Evolutionary conservation across 2,888 invertebrate genomes (phyloP), one percentile per base, ranked within the genome.

Genomic region (Drosophila infuscata): DNA sequence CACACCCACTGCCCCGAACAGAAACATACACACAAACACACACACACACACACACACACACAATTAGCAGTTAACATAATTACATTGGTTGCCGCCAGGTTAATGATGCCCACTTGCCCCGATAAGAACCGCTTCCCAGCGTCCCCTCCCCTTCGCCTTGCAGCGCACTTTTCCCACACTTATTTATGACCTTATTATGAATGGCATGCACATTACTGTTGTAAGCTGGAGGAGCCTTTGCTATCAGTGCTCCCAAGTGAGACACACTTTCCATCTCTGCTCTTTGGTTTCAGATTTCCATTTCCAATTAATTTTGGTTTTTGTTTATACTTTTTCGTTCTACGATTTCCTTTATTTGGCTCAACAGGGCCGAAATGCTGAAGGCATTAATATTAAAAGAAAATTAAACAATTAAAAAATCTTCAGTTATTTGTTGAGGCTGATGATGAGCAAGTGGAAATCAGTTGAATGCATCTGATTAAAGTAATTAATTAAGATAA

Each of bases 41-140:
- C 30, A 6, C 49, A 33, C 61, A 17, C 61, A 58, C 60, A 20
- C 46, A 48, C 53, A 59, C 74, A 43, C 64, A 70, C 68, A 70
- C 88, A 85, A 85, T 88, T 88, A 85, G 83, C 89, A 78, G 83
- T 76, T 81, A 71, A 69, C 70, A 71, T 79, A 85, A 85, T 85
- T 85, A 88, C 87, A 62, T 72, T 29, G 74, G 49, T 66, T 65
- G 82, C 76, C 83, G 76, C 76, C 71, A 83, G 87, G 83, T 86
- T 88, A 88, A 88, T 81, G 75, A 71, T 75, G 69, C 57, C 82
- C 73, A 76, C 81, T 88, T 82, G 72, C 62, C 61, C 63, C 58
- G 89, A 85, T 88, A 85, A 76, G 89, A 64, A 36, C 58, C 58
- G 29, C 54, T 51, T 35, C 59, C 30, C 36, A 3, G 15, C 15